Base-by-base conservation (phyloP, 2,888 invertebrate species). In the Drosophila paucipuncta region DNA sequence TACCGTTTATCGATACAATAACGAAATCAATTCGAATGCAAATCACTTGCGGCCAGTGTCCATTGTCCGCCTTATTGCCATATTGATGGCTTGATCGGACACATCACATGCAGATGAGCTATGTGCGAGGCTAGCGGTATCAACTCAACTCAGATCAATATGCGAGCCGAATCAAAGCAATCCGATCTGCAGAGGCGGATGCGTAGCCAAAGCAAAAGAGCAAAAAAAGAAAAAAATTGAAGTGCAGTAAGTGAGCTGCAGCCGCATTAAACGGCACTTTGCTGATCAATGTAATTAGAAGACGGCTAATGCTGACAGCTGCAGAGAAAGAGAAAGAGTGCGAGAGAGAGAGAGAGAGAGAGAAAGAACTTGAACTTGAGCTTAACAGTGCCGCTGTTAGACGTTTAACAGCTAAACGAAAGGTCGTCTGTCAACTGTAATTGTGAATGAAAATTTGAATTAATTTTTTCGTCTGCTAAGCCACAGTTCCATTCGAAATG, bases 1-100 rank as follows among this genome's bases (percentile, higher is more conserved):
- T 87, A 89, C 91, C 83, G 86, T 89, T 91, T 85, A 89, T 84
- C 88, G 31, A 52, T 68, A n/a, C 57, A 57, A 39, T 41, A 39
- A 69, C 68, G 73, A 87, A 87, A 82, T 77, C 85, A 80, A 91
- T 88, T 88, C 87, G 79, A 85, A 88, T 91, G 90, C 91, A 88
- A 88, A 88, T 88, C 85, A 79, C 62, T 74, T 70, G 70, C 67
- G 66, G 72, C 68, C 64, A 82, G 71, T 77, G 70, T 71, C 82
- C 69, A 82, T 82, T 79, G 76, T 79, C 43, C 9, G 57, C n/a
- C 35, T 22, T 35, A 28, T 41, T 65, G 61, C 65, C 68, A 78
- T 74, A 87, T 81, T 81, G 89, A 83, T 74, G 69, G 67, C 53
- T 76, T 71, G 70, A 65, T 62, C 73, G 49, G 61, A 57, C 43